A percentile compares a stretch with the other conserved stretches of the same genome.
Evolutionary conservation across 2,888 invertebrate genomes (phyloP).

Genomic region (Lucinisca nassula): DNA sequence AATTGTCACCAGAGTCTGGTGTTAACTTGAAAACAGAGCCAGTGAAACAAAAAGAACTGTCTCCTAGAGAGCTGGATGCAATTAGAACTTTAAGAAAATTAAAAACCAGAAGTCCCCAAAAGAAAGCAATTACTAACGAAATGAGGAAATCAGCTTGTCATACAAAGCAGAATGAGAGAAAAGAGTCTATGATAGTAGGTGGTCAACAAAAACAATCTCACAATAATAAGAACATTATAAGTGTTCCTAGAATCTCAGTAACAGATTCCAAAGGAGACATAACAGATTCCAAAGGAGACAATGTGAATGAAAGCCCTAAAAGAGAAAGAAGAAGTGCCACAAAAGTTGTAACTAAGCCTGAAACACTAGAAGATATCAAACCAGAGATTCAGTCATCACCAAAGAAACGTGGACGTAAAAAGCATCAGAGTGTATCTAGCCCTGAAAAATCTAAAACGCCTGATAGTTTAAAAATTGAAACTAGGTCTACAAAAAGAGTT

Average conservation of each 20-base stretch:
- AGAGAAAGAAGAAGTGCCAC: background rate
- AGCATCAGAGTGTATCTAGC: background rate
- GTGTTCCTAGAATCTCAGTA: background rate
- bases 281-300: background rate
- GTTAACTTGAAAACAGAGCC: background rate
- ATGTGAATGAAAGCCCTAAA: background rate
- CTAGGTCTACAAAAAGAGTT: background rate
- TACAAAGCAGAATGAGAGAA: background rate
- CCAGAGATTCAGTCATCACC: background rate
- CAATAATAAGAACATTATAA: background rate
- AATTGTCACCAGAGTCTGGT: background rate
- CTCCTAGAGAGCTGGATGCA: slow-evolving; percentile 3
- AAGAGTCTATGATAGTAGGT: background rate
- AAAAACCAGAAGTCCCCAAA: background rate
- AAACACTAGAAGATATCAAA: background rate
- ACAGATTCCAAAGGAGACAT: background rate
- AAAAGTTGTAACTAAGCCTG: background rate
- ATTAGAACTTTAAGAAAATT: background rate
- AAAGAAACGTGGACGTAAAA: background rate
- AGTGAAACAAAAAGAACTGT: background rate
- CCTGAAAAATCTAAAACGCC: background rate
- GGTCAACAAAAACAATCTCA: background rate
- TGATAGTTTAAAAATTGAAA: background rate
- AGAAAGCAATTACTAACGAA: slow-evolving; percentile 5
- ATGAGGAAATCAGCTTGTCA: slow-evolving; percentile 3